Evolutionary conservation across 2,888 invertebrate genomes (phyloP).

Genomic region (Eilema depressum): DNA sequence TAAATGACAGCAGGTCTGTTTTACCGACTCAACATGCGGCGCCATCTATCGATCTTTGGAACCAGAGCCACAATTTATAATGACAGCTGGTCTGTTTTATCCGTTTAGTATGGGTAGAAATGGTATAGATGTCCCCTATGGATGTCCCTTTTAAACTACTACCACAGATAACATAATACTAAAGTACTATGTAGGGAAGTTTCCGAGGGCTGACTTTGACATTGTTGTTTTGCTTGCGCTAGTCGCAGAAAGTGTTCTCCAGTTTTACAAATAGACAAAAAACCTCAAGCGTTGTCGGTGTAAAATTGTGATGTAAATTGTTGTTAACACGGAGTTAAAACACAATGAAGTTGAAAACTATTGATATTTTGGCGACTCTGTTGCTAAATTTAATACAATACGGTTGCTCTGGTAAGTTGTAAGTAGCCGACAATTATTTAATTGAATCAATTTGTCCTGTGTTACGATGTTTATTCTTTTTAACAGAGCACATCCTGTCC

Average conservation of each 20-base stretch:
- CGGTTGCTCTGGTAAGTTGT: constrained; percentile 77
- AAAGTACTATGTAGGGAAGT: too few relatives aligned
- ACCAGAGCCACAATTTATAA: too few relatives aligned
- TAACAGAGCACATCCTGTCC: constrained; percentile 84
- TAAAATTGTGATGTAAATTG: constrained; percentile 74
- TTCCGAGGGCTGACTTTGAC: too few relatives aligned
- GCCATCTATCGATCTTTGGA: too few relatives aligned
- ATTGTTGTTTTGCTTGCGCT: constrained; percentile 72
- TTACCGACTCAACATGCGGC: too few relatives aligned
- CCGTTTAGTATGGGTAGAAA: too few relatives aligned
- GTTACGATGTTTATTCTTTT: constrained; percentile 79
- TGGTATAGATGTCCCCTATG: too few relatives aligned
- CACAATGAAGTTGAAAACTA: constrained; percentile 68
- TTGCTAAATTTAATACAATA: constrained; percentile 72
- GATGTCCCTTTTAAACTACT: too few relatives aligned
- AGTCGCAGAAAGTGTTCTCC: constrained; percentile 57
- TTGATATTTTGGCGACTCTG: constrained; percentile 69
- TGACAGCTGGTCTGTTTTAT: too few relatives aligned
- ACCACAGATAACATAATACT: too few relatives aligned
- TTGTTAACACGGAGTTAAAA: constrained; percentile 35
- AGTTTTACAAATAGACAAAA: constrained; percentile 58
- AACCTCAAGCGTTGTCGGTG: constrained; percentile 46
- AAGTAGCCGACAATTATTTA: constrained; percentile 79
- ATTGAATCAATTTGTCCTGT: constrained; percentile 83
- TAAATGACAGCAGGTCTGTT: too few relatives aligned